Percentiles rank a stretch among this genome's conserved stretches.
phyloP scores from a whole-genome alignment of 2,113 vertebrate species.

The Ailuropoda melanoleuca region DNA sequence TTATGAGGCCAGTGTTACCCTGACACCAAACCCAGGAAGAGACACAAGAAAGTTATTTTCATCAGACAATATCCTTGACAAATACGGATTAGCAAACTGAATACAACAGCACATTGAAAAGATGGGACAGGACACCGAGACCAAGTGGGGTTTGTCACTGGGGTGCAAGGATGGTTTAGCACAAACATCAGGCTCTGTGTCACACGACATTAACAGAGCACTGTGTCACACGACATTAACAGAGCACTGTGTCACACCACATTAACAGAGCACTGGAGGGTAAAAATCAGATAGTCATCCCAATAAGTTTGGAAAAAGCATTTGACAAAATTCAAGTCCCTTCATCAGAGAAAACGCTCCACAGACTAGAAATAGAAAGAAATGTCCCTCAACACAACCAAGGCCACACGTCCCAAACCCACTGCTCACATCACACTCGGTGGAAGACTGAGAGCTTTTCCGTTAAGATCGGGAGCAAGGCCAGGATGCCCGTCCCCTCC shows the following conservation, averaged over 20 bases:
- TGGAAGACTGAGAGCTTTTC: background rate
- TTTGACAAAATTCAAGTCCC: background rate
- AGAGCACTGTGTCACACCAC: accelerated
- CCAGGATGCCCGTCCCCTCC: accelerated
- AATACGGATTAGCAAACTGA: background rate
- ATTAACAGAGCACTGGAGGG: background rate
- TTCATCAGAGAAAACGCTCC: background rate
- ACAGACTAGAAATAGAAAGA: background rate
- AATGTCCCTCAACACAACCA: background rate
- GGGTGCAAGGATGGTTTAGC: background rate
- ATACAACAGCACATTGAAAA: accelerated
- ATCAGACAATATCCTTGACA: background rate
- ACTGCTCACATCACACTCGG: background rate
- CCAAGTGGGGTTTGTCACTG: background rate
- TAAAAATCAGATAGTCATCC: background rate
- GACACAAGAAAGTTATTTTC: no score
- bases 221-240: accelerated
- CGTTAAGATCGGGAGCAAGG: no score
- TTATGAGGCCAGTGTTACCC: background rate
- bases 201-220: no score
- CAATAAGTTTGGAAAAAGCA: background rate
- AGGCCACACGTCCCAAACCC: background rate
- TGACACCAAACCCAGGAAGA: background rate
- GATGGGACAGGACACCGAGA: background rate
- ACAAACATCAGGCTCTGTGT: no score